Evolutionary conservation across 2,888 invertebrate species (phyloP).

Genomic region (Coronaproctus castanopsis): DNA sequence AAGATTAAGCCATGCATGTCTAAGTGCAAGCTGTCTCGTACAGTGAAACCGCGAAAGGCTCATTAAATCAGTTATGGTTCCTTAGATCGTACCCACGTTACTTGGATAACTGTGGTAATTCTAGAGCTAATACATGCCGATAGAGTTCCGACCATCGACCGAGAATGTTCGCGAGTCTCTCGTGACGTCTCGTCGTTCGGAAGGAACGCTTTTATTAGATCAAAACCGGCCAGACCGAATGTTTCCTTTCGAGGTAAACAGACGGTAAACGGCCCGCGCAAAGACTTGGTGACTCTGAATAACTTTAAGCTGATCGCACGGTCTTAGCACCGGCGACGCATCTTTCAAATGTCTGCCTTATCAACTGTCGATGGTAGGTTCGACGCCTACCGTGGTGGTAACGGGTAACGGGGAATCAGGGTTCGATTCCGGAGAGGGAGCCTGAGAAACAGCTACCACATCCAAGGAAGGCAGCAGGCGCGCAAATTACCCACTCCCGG

Average conservation of each 20-base stretch:
- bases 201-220: slow-evolving; percentile 34
- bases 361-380: slow-evolving; percentile 45
- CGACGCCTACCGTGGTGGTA: slow-evolving; percentile 43
- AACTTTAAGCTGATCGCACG: slow-evolving; percentile 28
- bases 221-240: slow-evolving; percentile 32
- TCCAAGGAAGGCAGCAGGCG: slow-evolving; percentile 52
- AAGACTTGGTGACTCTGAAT: slow-evolving; percentile 30
- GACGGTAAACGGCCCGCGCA: slow-evolving; percentile 25
- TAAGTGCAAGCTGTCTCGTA: slow-evolving; percentile 35
- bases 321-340: slow-evolving; percentile 34
- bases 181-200: slow-evolving; percentile 11
- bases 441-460: slow-evolving; percentile 48
- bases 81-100: slow-evolving; percentile 29
- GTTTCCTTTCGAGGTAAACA: slow-evolving; percentile 23
- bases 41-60: slow-evolving; percentile 39
- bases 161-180: slow-evolving; percentile 19
- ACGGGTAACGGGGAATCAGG: slow-evolving; percentile 55
- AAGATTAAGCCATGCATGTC: slow-evolving; percentile 47
- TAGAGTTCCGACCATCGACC: slow-evolving; percentile 30
- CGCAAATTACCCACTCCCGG: slow-evolving; percentile 42
- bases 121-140: slow-evolving; percentile 45
- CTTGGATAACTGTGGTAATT: slow-evolving; percentile 42
- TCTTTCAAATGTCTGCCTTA: slow-evolving; percentile 46
- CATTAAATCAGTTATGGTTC: slow-evolving; percentile 39
- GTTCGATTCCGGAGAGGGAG: slow-evolving; percentile 52